phyloP scores from a whole-genome alignment of 2,888 invertebrate species.

The Andrena haemorrhoa region DNA sequence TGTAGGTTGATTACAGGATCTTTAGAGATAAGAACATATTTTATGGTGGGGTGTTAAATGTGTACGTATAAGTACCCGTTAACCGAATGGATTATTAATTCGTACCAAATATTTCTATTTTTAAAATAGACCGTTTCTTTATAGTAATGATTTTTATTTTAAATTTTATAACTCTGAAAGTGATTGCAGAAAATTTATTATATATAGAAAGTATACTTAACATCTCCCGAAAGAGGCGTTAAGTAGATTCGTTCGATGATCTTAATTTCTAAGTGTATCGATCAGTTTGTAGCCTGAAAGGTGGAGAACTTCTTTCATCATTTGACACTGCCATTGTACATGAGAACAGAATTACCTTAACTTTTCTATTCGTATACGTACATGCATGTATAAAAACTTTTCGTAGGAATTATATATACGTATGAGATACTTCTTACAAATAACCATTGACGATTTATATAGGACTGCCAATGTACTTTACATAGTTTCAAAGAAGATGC shows the following conservation, averaged over 20 bases:
- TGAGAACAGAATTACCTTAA: conserved; percentile 36
- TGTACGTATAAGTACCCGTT: conserved; percentile 15
- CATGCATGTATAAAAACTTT: conserved; percentile 39
- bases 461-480: conserved; percentile 46
- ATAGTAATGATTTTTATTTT: conserved; percentile 8
- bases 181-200: conserved; percentile 28
- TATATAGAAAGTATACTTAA: conserved; percentile 2
- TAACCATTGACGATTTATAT: conserved; percentile 43
- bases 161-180: background rate
- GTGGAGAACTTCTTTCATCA: conserved; percentile 19
- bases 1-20: conserved; percentile 50
- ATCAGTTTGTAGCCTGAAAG: background rate
- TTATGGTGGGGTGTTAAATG: conserved; percentile 45
- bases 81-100: conserved; percentile 27
- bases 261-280: conserved; percentile 4
- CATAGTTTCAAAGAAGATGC: conserved; percentile 45
- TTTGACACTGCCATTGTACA: conserved; percentile 53
- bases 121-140: conserved; percentile 9
- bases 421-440: conserved; percentile 49
- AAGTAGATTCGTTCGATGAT: background rate
- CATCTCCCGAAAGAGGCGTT: background rate
- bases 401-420: conserved; percentile 40
- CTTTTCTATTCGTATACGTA: conserved; percentile 40
- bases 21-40: conserved; percentile 55
- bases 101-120: conserved; percentile 7